Base-by-base conservation (phyloP, 1,140 invertebrate genomes). In the Bombyx mandarina region DNA sequence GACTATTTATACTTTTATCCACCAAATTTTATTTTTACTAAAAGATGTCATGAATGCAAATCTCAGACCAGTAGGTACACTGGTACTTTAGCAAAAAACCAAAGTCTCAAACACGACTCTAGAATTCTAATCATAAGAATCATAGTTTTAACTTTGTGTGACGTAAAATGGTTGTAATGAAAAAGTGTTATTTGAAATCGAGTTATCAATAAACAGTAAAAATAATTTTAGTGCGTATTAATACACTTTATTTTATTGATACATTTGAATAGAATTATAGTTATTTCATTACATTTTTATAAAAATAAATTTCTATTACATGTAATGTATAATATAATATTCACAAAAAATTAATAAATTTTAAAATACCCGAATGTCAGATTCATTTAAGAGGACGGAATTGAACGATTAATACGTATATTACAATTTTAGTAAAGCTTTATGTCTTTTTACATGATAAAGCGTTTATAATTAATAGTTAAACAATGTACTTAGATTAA, bases 391-490 rank as follows among this genome's bases (percentile, higher is more conserved):
- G 43, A 77, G 81, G 77, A 84, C 79, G 83, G 81, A 83, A 73
- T 79, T 65, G 79, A 57, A 73, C 71, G 64, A 74, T 64, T 68
- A 69, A 69, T 69, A 73, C 61, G 66, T 78, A 73, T 67, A 79
- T 80, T 35, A 35, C 26, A 35, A 35, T 35, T 35, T 84, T 84
- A 84, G 77, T 84, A 86, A 79, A 82, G 79, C 80, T 83, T 69
- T 76, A 75, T 78, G 79, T 82, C 80, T 84, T 84, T 83, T 79
- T 84, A 84, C 83, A 84, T 69, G 63, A 69, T 59, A 68, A 82
- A 66, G 65, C 67, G 59, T 47, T 54, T 53, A 60, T 55, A 47
- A 57, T 57, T 66, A 67, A 70, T 58, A 64, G 61, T 48, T 61
- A 9, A 47, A 62, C 63, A 62, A 49, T 57, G 57, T 63, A 54